A percentile compares a stretch with the other conserved stretches of the same genome.
Evolutionary conservation across 2,888 invertebrate species (phyloP).

Genomic region (Polydrusus tereticollis): DNA sequence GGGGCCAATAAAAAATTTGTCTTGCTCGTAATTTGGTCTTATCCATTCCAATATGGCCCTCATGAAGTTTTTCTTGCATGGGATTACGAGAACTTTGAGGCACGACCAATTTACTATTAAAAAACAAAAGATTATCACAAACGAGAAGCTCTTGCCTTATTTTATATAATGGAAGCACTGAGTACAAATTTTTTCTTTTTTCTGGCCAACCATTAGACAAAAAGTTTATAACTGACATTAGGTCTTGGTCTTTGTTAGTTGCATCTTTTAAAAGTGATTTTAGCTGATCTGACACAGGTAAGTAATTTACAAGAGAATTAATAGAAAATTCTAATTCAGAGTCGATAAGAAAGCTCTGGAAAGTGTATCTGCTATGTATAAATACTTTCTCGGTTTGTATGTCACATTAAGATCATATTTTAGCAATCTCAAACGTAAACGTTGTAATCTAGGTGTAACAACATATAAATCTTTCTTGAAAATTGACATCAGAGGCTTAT

Average conservation of each 20-base stretch:
- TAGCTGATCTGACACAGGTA: conserved; percentile 6
- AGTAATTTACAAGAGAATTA: conserved; percentile 13
- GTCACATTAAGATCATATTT: conserved; percentile 54
- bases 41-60: neutral
- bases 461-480: conserved; percentile 51
- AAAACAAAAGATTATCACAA: neutral
- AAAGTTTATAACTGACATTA: conserved; percentile 10
- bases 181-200: conserved; percentile 1
- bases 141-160: neutral
- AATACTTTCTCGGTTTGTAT: conserved; percentile 53
- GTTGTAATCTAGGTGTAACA: conserved; percentile 54
- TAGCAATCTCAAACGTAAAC: conserved; percentile 55
- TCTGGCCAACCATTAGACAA: conserved; percentile 10
- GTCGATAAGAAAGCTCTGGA: conserved; percentile 45
- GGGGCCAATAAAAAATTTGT: too few species aligned
- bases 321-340: conserved; percentile 16
- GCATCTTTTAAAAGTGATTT: conserved; percentile 2
- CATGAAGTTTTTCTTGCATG: too few species aligned
- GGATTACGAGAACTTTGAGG: neutral
- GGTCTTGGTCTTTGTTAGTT: conserved; percentile 7
- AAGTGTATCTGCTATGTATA: conserved; percentile 52
- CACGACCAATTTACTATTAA: neutral
- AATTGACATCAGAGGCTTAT: conserved; percentile 33
- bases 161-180: too few species aligned
- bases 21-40: conserved; percentile 4